Conservation (phyloP, 2,888 invertebrate genomes). For the Athalia circularis region DNA sequence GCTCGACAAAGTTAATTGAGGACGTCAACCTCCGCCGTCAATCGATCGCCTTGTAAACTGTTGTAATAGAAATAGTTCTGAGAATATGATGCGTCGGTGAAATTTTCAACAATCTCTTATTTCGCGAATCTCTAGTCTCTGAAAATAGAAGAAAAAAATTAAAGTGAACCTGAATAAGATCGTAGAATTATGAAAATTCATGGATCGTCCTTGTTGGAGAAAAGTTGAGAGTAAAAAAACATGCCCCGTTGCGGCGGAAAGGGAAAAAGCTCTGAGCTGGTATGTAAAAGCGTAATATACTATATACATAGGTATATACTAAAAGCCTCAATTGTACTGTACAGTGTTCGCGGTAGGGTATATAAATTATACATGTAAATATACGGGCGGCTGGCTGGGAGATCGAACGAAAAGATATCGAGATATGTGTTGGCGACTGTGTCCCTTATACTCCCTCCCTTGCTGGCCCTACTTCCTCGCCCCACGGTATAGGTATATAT, state of each 20-base stretch:
- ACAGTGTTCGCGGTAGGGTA: conserved; percentile 58
- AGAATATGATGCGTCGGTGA: no score
- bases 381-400: conserved; percentile 65
- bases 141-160: no score
- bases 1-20: conserved; percentile 12
- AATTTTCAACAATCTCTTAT: no score
- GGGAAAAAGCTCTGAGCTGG: conserved; percentile 44
- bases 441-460: conserved; percentile 31
- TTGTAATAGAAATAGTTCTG: background rate
- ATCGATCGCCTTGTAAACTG: background rate
- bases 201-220: no score
- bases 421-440: conserved; percentile 65
- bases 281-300: background rate
- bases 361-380: conserved; percentile 73
- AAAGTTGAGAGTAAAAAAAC: background rate
- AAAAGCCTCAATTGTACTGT: conserved; percentile 32
- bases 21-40: background rate
- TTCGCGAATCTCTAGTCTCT: no score
- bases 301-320: no score
- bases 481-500: background rate
- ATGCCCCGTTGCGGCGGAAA: conserved; percentile 31
- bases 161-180: no score
- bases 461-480: conserved; percentile 17
- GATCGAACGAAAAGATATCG: conserved; percentile 69
- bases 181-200: no score